Percentiles rank a stretch among this genome's conserved stretches.
phyloP scores from a whole-genome alignment of 2,113 vertebrate genomes.

The Nipponia nippon region DNA sequence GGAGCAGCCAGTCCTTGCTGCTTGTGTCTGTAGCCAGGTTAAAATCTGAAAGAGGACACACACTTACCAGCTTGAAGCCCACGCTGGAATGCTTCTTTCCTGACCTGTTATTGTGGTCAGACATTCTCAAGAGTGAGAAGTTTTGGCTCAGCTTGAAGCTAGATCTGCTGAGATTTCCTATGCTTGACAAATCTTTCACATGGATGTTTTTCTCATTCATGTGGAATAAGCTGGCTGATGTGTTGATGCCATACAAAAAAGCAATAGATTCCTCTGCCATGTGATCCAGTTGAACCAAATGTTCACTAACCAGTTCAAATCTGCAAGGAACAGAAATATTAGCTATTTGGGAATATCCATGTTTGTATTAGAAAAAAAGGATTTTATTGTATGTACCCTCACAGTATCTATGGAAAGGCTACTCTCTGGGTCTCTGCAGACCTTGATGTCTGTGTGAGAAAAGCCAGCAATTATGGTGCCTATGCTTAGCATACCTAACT shows the following conservation, averaged over 20 bases:
- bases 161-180: background rate
- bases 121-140: constrained; percentile 26
- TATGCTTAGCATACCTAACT: background rate
- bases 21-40: rapidly evolving
- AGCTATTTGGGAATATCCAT: rapidly evolving
- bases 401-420: background rate
- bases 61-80: constrained; percentile 72
- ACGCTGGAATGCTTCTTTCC: background rate
- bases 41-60: rapidly evolving
- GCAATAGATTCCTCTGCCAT: constrained; percentile 54
- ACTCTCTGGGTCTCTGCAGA: background rate
- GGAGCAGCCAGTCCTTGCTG: background rate
- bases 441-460: background rate
- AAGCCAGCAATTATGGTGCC: background rate
- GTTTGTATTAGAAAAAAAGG: background rate
- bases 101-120: background rate
- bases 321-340: background rate
- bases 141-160: constrained; percentile 34
- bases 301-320: background rate
- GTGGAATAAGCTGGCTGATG: background rate
- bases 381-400: background rate
- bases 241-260: constrained; percentile 31
- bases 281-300: constrained; percentile 53
- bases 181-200: background rate
- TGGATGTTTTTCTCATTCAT: background rate